A percentile compares a stretch with the other conserved stretches of the same genome.
Evolutionary conservation across 2,797 vertebrate genomes (phyloP).

Genomic region (Morelia viridis): DNA sequence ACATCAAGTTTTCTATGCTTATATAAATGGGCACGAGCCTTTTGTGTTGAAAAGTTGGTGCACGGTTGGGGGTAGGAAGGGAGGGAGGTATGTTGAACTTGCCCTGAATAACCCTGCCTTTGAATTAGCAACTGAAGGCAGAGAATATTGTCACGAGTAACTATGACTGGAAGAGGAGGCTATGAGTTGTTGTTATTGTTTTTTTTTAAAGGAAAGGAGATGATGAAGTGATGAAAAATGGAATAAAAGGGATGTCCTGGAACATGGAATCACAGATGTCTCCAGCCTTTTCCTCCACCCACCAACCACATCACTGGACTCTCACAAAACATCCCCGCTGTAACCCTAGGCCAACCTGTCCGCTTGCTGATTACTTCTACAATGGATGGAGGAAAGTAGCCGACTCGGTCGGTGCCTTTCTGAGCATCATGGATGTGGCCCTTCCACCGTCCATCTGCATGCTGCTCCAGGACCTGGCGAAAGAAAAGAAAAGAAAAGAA

Average conservation of each 20-base stretch:
- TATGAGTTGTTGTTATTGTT: neutral
- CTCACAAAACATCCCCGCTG: neutral
- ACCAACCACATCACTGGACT: neutral
- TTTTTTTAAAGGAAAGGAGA: neutral
- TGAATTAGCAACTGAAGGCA: neutral
- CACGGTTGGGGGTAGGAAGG: neutral
- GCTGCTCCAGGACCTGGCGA: conserved; percentile 91
- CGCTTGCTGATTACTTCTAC: conserved; percentile 94
- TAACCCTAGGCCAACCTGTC: conserved; percentile 71
- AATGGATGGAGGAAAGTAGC: conserved; percentile 93
- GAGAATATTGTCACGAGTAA: neutral
- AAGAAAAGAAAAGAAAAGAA: accelerated
- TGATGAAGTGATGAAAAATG: neutral
- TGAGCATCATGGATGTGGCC: conserved; percentile 94
- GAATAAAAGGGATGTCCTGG: neutral
- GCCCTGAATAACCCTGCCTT: neutral
- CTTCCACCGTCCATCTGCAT: conserved; percentile 93
- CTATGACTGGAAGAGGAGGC: no score
- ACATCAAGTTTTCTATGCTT: neutral
- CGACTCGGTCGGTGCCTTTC: conserved; percentile 89
- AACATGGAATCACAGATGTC: neutral
- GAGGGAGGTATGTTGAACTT: neutral
- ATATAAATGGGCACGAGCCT: neutral
- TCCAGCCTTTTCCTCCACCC: neutral
- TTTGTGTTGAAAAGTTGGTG: neutral